These are phyloP conservation scores for Loris lydekkerianus DNA, from an alignment of 2,797 vertebrate species.

Conservation along the genomic window DNA sequence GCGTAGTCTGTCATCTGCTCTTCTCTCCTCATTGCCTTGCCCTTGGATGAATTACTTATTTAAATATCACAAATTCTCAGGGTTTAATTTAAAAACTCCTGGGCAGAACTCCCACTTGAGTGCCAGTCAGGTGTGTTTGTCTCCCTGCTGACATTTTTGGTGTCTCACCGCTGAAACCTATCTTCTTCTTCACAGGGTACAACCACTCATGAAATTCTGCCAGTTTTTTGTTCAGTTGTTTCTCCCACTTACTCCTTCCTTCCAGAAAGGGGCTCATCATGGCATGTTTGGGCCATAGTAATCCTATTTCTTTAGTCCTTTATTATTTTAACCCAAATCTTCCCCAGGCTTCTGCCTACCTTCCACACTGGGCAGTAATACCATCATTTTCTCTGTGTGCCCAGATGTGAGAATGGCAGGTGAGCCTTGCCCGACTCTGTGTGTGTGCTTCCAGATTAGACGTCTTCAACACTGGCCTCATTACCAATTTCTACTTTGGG, in stretches of 20 bases:
- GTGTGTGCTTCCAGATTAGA: not conserved
- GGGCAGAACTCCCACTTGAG: not conserved
- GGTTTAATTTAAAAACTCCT: not conserved
- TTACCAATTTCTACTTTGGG: not conserved
- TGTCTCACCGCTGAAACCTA: not conserved
- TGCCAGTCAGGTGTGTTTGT: not conserved
- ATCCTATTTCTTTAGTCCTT: not conserved
- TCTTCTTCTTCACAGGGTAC: not conserved
- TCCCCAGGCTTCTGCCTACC: not conserved
- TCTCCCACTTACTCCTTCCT: not conserved
- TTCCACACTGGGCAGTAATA: not conserved
- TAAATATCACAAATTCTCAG: not conserved
- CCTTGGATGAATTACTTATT: not conserved
- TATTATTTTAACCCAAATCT: not conserved
- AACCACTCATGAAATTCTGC: not conserved
- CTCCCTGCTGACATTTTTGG: not conserved
- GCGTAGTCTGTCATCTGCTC: not conserved
- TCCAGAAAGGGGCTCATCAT: not conserved
- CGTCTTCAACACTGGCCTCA: not conserved
- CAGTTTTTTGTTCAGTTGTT: not conserved
- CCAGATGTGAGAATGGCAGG: fast-evolving
- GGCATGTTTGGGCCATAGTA: not conserved
- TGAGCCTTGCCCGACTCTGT: not conserved
- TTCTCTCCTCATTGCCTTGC: not conserved
- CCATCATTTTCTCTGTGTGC: not conserved